Base-by-base conservation (phyloP, 1,140 invertebrate species). In the Idris sp. region DNA sequence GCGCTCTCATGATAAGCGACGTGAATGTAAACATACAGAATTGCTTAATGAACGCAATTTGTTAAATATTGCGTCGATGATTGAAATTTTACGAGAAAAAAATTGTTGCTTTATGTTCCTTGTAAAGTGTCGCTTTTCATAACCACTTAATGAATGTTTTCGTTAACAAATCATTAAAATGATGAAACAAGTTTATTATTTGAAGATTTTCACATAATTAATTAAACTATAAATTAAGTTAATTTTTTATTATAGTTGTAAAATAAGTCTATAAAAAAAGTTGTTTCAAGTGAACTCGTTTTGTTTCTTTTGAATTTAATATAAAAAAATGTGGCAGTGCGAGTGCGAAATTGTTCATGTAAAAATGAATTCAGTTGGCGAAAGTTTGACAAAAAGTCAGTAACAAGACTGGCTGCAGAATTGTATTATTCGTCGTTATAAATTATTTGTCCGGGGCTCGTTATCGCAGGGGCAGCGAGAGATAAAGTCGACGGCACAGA, bases 371-470 rank as follows among this genome's bases (percentile, higher is more conserved):
- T 58, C 59, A 40, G 51, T 33, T 49, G 43, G 68, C 51, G 35
- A 53, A 59, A 74, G 54, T 38, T 65, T 43, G 54, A 41, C 54
- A 61, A 74, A 74, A 74, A 74, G 71, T 61, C 22, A n/a, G 33
- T 48, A 59, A 67, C 71, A 40, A 67, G 61, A n/a, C n/a, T n/a
- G n/a, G n/a, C n/a, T n/a, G 22, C 15, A 35, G 35, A 74, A 67
- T 61, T 48, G 54, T 61, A 61, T 75, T 68, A 69, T 58, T 68
- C 64, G 64, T 68, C 51, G 58, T 62, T 69, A 75, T 75, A 69
- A 75, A 75, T 69, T 75, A 75, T 75, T 75, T 75, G 73, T 75
- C n/a, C 64, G 44, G 15, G 61, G 59, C 59, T 75, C 73, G 73
- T 76, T 76, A 76, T 71, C 65, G 46, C 48, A 35, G 28, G 36